These are phyloP conservation scores for Epinephelus lanceolatus DNA, from an alignment of 2,113 vertebrate species.

Conservation along the genomic window DNA sequence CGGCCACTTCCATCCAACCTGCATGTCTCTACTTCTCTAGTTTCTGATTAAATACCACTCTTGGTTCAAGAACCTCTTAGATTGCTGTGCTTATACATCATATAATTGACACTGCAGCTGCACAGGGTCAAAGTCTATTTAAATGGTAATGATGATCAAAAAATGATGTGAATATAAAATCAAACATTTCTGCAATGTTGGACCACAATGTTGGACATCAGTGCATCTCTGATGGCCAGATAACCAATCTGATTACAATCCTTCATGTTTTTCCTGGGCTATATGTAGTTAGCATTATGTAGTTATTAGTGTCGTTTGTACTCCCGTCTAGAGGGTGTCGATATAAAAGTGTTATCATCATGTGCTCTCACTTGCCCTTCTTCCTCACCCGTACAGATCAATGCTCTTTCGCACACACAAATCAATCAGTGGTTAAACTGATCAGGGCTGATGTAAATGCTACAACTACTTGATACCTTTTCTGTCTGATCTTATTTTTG, in stretches of 20 bases:
- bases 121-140: slow-evolving; percentile 1
- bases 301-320: background rate
- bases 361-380: background rate
- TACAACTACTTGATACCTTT: background rate
- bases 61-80: background rate
- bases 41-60: slow-evolving; percentile 20
- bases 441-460: background rate
- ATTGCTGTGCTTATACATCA: background rate
- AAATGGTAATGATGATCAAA: background rate
- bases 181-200: no score
- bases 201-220: no score
- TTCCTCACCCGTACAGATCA: background rate
- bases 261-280: no score
- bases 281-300: no score
- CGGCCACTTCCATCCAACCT: background rate
- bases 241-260: no score
- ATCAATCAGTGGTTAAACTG: background rate
- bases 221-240: no score
- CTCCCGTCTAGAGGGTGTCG: background rate
- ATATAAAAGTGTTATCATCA: no score
- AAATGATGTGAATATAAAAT: background rate
- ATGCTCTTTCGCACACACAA: background rate
- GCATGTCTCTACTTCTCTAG: slow-evolving; percentile 2
- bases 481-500: background rate
- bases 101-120: background rate